Base-by-base conservation (phyloP, 2,113 vertebrate genomes). In the Tor tambroides region DNA sequence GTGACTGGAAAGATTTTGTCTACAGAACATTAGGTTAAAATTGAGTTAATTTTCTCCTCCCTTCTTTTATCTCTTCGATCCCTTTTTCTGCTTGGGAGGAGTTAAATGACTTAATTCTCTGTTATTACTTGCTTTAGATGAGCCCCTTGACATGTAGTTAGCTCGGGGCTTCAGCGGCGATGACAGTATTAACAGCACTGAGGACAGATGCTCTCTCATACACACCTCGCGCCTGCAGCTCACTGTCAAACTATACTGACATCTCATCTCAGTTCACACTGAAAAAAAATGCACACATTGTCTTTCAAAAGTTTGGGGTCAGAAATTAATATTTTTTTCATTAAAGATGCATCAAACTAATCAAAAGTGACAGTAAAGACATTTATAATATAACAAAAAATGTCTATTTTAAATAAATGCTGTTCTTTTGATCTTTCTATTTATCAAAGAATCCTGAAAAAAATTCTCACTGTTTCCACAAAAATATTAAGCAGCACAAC, bases 121-220 rank as follows among this genome's bases (percentile, higher is more conserved):
- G 85, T 87, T 88, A 79, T 88, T 86, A 89, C 79, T 85, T 85
- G 86, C 38, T 80, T 72, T 80, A 30, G 84, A 86, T 65, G 75
- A 83, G 51, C 59, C 65, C 28, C 28, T 49, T 84, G 80, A 65
- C 54, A 23, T 79, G 35, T 71, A 85, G 41, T 26, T 76, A 26
- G 63, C 88, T 11, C 85, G 2, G 56, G 78, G 78, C 78, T 67
- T 43, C 63, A 28, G 79, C 15, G 17, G 49, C 54, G 6, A 79
- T 56, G 77, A 79, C 51, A 82, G 19, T 23, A 82, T 43, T 38
- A 80, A 63, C 32, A 49, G 80, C 23, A 46, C 38, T 30, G 59
- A 82, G 15, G 80, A 43, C 9, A 46, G 61, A 82, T 30, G 38
- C 26, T 67, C 59, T 65, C n/a, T 9, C 80, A 82, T 49, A n/a